Conservation (phyloP, 2,797 vertebrate genomes). For the Forpus xanthops region DNA sequence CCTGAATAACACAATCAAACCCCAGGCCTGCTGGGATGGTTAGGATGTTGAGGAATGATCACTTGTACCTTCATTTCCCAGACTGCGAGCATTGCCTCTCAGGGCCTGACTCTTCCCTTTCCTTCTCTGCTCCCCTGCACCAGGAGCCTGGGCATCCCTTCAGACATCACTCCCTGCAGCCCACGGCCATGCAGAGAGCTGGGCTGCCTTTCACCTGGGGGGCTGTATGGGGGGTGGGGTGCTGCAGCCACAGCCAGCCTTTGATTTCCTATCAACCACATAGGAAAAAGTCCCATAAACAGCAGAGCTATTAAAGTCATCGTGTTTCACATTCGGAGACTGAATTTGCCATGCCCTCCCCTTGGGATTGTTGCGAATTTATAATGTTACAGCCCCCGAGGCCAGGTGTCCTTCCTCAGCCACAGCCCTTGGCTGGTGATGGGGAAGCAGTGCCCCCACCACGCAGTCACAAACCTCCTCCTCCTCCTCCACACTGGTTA, state of each 20-base stretch:
- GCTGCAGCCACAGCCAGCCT: accelerated
- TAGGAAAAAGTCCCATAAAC: background rate
- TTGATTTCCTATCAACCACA: background rate
- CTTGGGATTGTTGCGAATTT: background rate
- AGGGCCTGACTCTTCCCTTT: background rate
- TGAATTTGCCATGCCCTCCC: background rate
- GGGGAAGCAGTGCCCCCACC: background rate
- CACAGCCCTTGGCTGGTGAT: accelerated
- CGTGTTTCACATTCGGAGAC: background rate
- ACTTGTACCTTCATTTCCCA: background rate
- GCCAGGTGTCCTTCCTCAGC: background rate
- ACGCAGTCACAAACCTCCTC: background rate
- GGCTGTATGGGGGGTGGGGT: no score
- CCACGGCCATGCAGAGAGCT: accelerated
- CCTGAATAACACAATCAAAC: background rate
- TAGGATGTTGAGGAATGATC: background rate
- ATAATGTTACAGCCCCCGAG: background rate
- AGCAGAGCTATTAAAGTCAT: background rate
- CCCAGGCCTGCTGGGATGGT: background rate
- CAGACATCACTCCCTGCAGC: accelerated
- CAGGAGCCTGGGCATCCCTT: background rate
- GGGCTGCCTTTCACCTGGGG: background rate
- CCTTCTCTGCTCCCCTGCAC: accelerated
- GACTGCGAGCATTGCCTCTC: accelerated
- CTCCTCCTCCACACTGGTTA: background rate